Conservation (phyloP, 2,797 vertebrate species). For the Sparus aurata region DNA sequence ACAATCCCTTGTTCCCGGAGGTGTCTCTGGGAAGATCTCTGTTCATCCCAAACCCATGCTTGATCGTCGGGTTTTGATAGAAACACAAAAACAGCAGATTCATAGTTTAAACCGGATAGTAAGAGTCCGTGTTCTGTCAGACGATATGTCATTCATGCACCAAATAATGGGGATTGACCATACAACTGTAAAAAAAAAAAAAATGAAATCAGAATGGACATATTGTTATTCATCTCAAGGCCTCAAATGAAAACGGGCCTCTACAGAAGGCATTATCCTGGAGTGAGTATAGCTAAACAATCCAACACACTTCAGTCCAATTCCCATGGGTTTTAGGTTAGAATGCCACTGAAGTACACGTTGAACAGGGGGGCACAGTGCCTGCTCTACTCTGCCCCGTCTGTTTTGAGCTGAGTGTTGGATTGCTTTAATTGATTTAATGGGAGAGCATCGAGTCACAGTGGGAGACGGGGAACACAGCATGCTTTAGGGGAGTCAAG, state of each 20-base stretch:
- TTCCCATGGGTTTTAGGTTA: constrained; percentile 79
- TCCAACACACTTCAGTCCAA: constrained; percentile 75
- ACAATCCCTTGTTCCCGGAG: no score
- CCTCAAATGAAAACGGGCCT: constrained; percentile 64
- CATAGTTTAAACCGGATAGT: background rate
- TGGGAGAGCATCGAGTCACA: constrained; percentile 80
- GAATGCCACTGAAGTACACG: constrained; percentile 80
- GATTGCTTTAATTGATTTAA: constrained; percentile 87
- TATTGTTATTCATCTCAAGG: constrained; percentile 73
- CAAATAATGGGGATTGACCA: constrained; percentile 34
- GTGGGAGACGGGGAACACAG: constrained; percentile 73
- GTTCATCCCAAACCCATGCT: no score
- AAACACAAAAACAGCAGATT: background rate
- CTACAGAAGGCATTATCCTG: constrained; percentile 69
- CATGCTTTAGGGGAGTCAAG: constrained; percentile 81
- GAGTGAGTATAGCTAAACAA: constrained; percentile 77
- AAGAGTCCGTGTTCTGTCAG: background rate
- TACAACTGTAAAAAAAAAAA: constrained; percentile 4
- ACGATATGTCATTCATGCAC: constrained; percentile 10
- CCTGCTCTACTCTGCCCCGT: constrained; percentile 75
- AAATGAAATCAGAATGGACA: constrained; percentile 53
- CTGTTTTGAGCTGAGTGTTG: constrained; percentile 79
- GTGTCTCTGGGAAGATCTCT: no score
- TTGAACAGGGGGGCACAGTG: constrained; percentile 72
- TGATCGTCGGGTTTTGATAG: background rate